Percentiles rank a stretch among this genome's conserved stretches.
These are phyloP conservation scores for Australoheros facetus DNA, from an alignment of 2,797 vertebrate species.

Conservation along the genomic window DNA sequence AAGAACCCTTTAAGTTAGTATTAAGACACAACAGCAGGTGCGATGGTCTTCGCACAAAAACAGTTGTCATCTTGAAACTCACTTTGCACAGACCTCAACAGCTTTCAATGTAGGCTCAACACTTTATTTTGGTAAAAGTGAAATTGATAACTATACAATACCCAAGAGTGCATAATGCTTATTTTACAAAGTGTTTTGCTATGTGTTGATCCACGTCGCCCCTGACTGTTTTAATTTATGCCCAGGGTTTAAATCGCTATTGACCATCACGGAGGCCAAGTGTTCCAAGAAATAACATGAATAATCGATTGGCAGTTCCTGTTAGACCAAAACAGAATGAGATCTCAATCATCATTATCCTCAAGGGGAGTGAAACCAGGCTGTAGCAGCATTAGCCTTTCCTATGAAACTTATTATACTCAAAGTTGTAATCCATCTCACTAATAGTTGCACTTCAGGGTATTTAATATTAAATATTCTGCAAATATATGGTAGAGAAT, in stretches of 20 bases:
- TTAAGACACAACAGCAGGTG: background rate
- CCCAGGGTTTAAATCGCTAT: constrained; percentile 56
- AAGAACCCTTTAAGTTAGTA: background rate
- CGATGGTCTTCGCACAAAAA: background rate
- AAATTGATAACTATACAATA: constrained; percentile 26
- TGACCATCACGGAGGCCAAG: constrained; percentile 60
- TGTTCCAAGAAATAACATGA: constrained; percentile 71
- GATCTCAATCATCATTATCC: constrained; percentile 58
- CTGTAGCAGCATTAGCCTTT: constrained; percentile 44
- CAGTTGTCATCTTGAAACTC: background rate
- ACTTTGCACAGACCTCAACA: background rate
- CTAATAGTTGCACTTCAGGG: constrained; percentile 26
- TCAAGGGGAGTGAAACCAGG: constrained; percentile 46
- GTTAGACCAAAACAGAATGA: constrained; percentile 56
- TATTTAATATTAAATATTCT: constrained; percentile 36
- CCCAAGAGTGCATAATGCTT: constrained; percentile 35
- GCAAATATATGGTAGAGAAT: constrained; percentile 33
- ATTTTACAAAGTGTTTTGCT: constrained; percentile 50
- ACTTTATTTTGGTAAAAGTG: constrained; percentile 3
- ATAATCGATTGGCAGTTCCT: constrained; percentile 76
- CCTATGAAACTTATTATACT: constrained; percentile 42
- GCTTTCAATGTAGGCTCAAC: background rate
- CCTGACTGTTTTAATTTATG: constrained; percentile 66
- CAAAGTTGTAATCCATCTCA: constrained; percentile 49
- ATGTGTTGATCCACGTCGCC: constrained; percentile 52